Percentiles rank a stretch among this genome's conserved stretches.
Conservation (phyloP, 2,797 vertebrate species). For the Percopsis omiscomaycus region DNA sequence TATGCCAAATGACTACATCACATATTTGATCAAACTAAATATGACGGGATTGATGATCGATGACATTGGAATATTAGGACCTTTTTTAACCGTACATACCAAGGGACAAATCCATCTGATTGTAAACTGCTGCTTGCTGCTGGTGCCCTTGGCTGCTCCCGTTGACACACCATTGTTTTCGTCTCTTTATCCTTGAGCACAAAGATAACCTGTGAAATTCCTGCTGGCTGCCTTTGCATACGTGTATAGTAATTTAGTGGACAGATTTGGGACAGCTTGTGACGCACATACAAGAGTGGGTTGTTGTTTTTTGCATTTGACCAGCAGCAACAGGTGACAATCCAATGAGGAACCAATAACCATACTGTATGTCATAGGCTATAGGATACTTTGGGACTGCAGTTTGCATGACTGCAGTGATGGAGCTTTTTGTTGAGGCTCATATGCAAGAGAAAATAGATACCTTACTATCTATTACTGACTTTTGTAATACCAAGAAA, state of each 20-base stretch:
- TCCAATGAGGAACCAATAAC: slow-evolving; percentile 3
- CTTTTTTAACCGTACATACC: background rate
- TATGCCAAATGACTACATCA: too few relatives aligned
- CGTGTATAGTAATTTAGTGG: background rate
- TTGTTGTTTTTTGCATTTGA: slow-evolving; percentile 25
- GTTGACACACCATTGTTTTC: slow-evolving; percentile 56
- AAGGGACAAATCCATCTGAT: slow-evolving; percentile 13
- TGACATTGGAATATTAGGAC: too few relatives aligned
- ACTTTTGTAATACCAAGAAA: background rate
- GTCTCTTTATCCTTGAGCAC: slow-evolving; percentile 50
- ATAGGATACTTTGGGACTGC: background rate
- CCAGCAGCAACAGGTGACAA: slow-evolving; percentile 50
- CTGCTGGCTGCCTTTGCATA: slow-evolving; percentile 2
- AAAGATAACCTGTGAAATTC: slow-evolving; percentile 37
- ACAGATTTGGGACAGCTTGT: slow-evolving; percentile 1
- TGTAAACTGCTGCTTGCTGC: slow-evolving; percentile 13
- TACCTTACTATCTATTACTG: background rate
- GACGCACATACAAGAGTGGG: background rate
- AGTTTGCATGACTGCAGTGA: background rate
- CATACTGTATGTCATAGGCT: background rate
- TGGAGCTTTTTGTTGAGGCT: background rate
- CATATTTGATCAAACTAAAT: too few relatives aligned
- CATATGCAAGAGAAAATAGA: background rate
- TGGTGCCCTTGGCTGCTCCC: slow-evolving; percentile 32
- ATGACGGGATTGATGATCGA: too few relatives aligned